Percentiles rank a stretch among this genome's conserved stretches.
Conservation (phyloP, 2,888 invertebrate species). For the Dryadula phaetusa region DNA sequence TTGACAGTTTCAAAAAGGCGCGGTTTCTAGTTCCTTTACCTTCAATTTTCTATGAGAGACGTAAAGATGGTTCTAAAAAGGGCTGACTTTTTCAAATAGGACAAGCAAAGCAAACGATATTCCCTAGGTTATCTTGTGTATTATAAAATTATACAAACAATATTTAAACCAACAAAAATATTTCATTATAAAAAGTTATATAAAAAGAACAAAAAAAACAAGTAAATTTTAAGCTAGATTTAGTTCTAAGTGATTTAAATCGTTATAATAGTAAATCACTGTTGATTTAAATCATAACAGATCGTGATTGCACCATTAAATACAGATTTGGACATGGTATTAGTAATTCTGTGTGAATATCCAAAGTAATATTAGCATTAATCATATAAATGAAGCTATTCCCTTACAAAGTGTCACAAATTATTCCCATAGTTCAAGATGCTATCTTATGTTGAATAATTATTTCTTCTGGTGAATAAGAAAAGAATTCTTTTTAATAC, state of each 20-base stretch:
- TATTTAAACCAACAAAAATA: too few relatives aligned
- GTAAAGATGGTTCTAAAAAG: too few relatives aligned
- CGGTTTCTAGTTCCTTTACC: too few relatives aligned
- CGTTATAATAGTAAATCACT: background rate
- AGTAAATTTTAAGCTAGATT: background rate
- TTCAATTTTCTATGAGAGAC: too few relatives aligned
- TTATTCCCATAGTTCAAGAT: conserved; percentile 26
- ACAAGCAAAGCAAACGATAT: too few relatives aligned
- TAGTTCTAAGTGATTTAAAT: background rate
- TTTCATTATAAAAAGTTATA: too few relatives aligned
- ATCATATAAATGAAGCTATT: conserved; percentile 21
- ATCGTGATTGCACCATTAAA: background rate
- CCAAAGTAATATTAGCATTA: conserved; percentile 23
- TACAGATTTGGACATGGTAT: background rate
- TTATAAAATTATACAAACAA: too few relatives aligned
- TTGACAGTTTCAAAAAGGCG: too few relatives aligned
- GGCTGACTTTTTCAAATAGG: too few relatives aligned
- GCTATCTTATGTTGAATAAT: conserved; percentile 21
- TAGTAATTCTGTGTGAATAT: conserved; percentile 10
- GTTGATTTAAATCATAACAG: background rate
- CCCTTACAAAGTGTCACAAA: conserved; percentile 24
- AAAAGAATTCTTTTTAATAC: too few relatives aligned
- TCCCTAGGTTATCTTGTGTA: too few relatives aligned
- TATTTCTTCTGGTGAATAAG: too few relatives aligned
- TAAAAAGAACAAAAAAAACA: background rate